Evolutionary conservation across 2,113 vertebrate species (phyloP), one percentile per base, ranked within the genome.

Genomic region (Atrichornis clamosus): DNA sequence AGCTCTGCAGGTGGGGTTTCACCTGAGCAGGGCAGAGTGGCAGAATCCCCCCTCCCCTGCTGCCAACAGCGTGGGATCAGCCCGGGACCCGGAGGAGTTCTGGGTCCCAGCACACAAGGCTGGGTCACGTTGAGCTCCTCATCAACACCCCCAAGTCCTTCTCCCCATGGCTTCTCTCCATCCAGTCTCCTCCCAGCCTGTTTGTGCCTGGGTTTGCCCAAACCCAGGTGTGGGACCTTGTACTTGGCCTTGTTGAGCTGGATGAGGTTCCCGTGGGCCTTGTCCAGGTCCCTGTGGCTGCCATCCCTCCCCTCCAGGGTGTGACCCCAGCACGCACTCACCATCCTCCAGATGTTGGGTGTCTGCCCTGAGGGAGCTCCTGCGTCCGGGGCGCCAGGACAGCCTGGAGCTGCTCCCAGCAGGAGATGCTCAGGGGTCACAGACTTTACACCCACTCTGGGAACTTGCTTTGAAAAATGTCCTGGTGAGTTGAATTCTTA

Each of bases 381-480:
- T 9, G 23, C 56, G 0, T 6, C 22, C 28, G 13, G 11, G 56
- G 35, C n/a, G 22, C 27, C 44, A 20, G 39, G 1, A 16, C 63
- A 73, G 28, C 32, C 70, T 4, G 3, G 1, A 13, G 39, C 27
- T 39, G 62, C 55, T 64, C 77, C 44, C 69, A 10, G 0, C 22
- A 44, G 84, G 87, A 75, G 87, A 30, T 82, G 56, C 65, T 91
- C 87, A 32, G 56, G 55, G 84, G 84, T 33, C 92, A 81, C 55
- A 75, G 62, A 15, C 20, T 84, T 87, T 42, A 30, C n/a, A 44
- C 46, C 84, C 42, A 5, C 42, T 2, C 50, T 12, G 70, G 70
- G 67, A 73, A 32, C 62, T 3, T 17, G 6, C 49, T 65, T 79
- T 94, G 87, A 73, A 87, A 91, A 95, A 79, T 3, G 42, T 52